Percentiles rank a stretch among this genome's conserved stretches.
These are phyloP conservation scores for Xiphorhynchus erythropygius DNA, from an alignment of 2,797 vertebrate species.

Conservation along the genomic window DNA sequence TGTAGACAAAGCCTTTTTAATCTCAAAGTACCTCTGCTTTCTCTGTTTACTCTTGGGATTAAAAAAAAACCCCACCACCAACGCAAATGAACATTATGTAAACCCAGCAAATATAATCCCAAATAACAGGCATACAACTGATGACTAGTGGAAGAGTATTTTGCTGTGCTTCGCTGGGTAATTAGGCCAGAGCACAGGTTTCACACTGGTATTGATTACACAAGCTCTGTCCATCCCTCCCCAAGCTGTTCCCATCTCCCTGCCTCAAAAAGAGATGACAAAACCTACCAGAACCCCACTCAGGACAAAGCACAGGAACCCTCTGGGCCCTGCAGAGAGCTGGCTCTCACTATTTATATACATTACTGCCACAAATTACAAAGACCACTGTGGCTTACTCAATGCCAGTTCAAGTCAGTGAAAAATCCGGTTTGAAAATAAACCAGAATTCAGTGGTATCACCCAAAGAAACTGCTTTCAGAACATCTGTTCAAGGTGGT, in stretches of 20 bases:
- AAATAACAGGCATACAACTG: background rate
- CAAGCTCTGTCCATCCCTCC: background rate
- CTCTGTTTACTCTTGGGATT: background rate
- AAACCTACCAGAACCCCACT: background rate
- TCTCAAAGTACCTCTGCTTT: background rate
- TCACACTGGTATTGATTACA: background rate
- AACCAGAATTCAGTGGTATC: background rate
- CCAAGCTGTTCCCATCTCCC: background rate
- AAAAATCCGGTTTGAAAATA: background rate
- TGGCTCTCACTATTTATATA: background rate
- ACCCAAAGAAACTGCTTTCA: background rate
- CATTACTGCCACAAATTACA: background rate
- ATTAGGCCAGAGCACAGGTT: background rate
- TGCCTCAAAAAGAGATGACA: background rate
- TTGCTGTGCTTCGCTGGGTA: background rate
- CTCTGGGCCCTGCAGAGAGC: background rate
- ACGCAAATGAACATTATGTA: background rate
- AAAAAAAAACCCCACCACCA: background rate
- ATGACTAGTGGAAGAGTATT: background rate
- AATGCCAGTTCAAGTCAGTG: background rate
- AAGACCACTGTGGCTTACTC: background rate
- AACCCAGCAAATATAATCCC: background rate
- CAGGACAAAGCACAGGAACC: background rate
- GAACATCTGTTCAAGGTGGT: background rate
- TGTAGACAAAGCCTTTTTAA: background rate